A percentile compares a stretch with the other conserved stretches of the same genome.
Evolutionary conservation across 2,888 invertebrate species (phyloP).

Genomic region (Oxycera nigricornis): DNA sequence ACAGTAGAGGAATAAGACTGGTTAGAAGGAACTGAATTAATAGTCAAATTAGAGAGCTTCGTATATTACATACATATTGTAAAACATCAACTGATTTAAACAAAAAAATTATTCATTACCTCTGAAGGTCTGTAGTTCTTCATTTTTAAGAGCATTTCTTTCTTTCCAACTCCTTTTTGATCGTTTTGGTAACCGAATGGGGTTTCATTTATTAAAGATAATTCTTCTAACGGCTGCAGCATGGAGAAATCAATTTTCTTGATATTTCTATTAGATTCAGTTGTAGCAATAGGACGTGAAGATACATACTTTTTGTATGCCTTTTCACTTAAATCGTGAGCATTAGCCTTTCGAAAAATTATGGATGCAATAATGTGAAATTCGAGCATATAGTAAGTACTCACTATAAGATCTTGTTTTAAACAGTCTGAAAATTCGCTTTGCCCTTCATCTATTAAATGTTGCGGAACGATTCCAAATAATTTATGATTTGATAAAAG

Average conservation of each 20-base stretch:
- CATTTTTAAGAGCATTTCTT: conserved; percentile 58
- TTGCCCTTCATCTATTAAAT: conserved; percentile 74
- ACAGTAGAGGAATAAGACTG: too few relatives aligned
- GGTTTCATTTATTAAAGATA: conserved; percentile 67
- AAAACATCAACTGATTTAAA: too few relatives aligned
- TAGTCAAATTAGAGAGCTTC: too few relatives aligned
- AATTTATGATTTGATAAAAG: conserved; percentile 56
- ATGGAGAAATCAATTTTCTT: conserved; percentile 78
- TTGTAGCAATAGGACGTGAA: conserved; percentile 87
- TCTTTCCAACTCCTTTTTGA: conserved; percentile 56
- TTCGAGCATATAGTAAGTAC: background rate
- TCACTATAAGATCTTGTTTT: conserved; percentile 35
- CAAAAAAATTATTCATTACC: conserved; percentile 54
- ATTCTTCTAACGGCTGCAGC: conserved; percentile 59
- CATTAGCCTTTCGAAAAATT: conserved; percentile 65
- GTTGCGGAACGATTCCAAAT: conserved; percentile 80
- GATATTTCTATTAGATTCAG: conserved; percentile 85
- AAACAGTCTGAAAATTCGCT: background rate
- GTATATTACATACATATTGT: too few relatives aligned
- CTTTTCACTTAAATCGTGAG: conserved; percentile 79
- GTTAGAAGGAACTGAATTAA: too few relatives aligned
- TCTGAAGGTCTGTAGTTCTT: conserved; percentile 57
- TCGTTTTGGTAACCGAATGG: conserved; percentile 51
- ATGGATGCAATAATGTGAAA: conserved; percentile 32
- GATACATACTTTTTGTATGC: conserved; percentile 90